Conservation (phyloP, 2,888 invertebrate species). For the Pteria penguin region DNA sequence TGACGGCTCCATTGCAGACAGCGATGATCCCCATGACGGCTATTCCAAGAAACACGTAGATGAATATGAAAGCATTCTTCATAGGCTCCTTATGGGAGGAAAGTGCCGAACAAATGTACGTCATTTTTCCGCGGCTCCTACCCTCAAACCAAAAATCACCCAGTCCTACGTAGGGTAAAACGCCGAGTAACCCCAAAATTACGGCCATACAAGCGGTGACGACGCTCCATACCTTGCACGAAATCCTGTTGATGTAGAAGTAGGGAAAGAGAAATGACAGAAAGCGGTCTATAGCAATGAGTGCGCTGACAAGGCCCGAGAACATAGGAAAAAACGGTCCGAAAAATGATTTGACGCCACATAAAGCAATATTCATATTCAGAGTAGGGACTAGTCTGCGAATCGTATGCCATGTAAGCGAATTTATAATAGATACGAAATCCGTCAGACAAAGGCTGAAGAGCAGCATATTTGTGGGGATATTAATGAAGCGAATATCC, state of each 20-base stretch:
- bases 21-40: neutral
- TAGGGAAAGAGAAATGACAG: conserved; percentile 8
- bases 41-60: conserved; percentile 1
- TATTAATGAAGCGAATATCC: neutral
- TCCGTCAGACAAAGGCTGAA: conserved; percentile 8
- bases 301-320: neutral
- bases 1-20: neutral
- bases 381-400: neutral
- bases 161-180: conserved; percentile 6
- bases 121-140: neutral
- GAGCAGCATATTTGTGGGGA: conserved; percentile 23
- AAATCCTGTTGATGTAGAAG: conserved; percentile 3
- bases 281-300: conserved; percentile 15
- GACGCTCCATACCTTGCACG: neutral
- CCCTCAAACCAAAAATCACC: conserved; percentile 2
- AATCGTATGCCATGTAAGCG: conserved; percentile 5
- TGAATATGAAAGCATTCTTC: conserved; percentile 3
- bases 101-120: conserved; percentile 7
- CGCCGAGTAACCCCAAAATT: neutral
- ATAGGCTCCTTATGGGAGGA: neutral
- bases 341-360: conserved; percentile 1
- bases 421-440: neutral
- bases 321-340: conserved; percentile 10
- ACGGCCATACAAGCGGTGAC: neutral
- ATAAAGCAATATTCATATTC: neutral